Evolutionary conservation across 2,888 invertebrate genomes (phyloP), one percentile per base, ranked within the genome.

Genomic region (Lasioglossum villosulum): DNA sequence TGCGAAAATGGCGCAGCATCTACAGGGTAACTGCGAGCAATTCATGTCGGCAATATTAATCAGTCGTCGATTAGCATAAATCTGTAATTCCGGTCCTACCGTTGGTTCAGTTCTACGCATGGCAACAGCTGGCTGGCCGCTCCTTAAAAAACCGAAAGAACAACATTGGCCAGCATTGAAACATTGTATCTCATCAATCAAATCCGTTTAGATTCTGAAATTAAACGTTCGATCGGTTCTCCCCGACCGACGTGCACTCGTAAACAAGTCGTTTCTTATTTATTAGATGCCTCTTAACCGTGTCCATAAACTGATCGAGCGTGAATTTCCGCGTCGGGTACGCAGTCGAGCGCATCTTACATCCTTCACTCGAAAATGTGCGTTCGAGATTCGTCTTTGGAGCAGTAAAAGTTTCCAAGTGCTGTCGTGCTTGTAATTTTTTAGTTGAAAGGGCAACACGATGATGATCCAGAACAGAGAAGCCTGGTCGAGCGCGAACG

Each of bases 11-110:
- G 80, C 75, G 45, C 71, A 83, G 70, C 77, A 78, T 73, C 63
- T 78, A 80, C 66, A 14, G 34, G 39, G 30, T 71, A 75, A 74
- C 75, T 34, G 30, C 56, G 52, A 75, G 42, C 59, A 80, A 77
- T 75, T 80, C 77, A 42, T 52, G 48, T 4, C 14, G 2, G 27
- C 37, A 78, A 86, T 84, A 84, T 86, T 86, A 86, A 86, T 86
- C 80, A 84, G 80, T 10, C n/a, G 12, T 0, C 68, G n/a, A 84
- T 80, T 84, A 80, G 66, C 80, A 80, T 84, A 75, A 72, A 82
- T 75, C 72, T 63, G 82, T 82, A 82, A 84, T 84, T 84, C 84
- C 75, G 78, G 63, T 59, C 56, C 56, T 56, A 39, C 19, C 14
- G 72, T 52, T 56, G 45, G 56, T 82, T 74, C 48, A 78, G 34